Conservation (phyloP, 2,113 vertebrate genomes). For the Poeciliopsis prolifica region DNA sequence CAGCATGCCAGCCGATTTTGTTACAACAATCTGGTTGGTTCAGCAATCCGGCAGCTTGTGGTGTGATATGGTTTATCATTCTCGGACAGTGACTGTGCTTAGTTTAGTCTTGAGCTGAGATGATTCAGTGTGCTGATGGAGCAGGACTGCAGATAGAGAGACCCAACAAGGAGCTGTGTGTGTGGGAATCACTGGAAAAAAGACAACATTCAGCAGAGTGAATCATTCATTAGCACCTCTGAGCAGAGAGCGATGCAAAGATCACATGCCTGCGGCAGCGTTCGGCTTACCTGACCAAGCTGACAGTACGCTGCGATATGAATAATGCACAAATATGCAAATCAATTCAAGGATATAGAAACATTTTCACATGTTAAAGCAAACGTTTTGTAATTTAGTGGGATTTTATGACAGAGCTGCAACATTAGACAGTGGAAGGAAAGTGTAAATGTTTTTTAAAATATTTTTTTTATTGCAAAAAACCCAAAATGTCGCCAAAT, state of each 20-base stretch:
- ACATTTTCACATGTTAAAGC: no score
- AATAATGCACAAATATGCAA: conserved; percentile 7
- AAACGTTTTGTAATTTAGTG: no score
- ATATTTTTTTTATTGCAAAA: no score
- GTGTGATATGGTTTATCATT: conserved; percentile 18
- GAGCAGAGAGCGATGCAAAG: conserved; percentile 27
- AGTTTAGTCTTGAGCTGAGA: conserved; percentile 1
- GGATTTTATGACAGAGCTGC: no score
- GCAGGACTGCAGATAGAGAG: conserved; percentile 21
- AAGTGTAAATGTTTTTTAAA: no score
- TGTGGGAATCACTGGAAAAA: conserved; percentile 16
- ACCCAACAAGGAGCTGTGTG: conserved; percentile 37
- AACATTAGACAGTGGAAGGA: no score
- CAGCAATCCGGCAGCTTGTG: conserved; percentile 14
- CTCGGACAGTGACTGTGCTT: conserved; percentile 37
- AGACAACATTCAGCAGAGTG: conserved; percentile 13
- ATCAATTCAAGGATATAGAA: conserved; percentile 1
- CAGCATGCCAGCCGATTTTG: conserved; percentile 12
- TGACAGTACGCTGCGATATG: background rate
- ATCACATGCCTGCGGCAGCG: conserved; percentile 1
- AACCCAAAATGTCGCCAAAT: no score
- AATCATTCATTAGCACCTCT: conserved; percentile 40
- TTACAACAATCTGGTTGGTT: conserved; percentile 12
- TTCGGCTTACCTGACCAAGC: background rate
- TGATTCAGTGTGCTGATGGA: conserved; percentile 41